These are phyloP conservation scores for Plumapathes pennacea DNA, from an alignment of 92 coral and sea anemone genomes.

Conservation along the genomic window DNA sequence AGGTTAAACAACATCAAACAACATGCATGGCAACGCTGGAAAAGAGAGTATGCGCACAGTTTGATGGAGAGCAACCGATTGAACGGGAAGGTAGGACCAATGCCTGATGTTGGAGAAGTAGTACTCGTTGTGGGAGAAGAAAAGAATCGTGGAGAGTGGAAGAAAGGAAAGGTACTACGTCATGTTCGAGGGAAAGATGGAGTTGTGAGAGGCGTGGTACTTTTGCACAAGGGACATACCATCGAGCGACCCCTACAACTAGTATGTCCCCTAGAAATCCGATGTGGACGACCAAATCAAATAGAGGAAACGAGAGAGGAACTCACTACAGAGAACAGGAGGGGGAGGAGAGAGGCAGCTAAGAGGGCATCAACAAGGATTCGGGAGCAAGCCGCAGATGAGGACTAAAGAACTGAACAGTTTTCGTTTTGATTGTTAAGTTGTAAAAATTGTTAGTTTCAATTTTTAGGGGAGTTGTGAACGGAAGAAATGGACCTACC, in stretches of 20 bases:
- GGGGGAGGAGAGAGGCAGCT: too few relatives aligned
- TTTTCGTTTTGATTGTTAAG: too few relatives aligned
- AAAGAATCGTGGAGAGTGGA: constrained; percentile 18
- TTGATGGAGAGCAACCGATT: constrained; percentile 15
- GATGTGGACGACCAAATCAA: too few relatives aligned
- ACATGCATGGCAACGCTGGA: constrained; percentile 9
- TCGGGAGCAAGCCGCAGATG: too few relatives aligned
- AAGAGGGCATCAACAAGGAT: too few relatives aligned
- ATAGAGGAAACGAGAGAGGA: too few relatives aligned
- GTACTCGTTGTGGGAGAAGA: constrained; percentile 40
- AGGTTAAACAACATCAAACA: constrained; percentile 14
- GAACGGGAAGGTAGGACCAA: constrained; percentile 7
- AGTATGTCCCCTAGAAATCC: constrained; percentile 29
- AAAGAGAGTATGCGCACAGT: constrained; percentile 11
- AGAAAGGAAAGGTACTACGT: constrained; percentile 26
- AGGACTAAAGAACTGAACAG: too few relatives aligned
- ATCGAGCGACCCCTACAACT: constrained; percentile 30
- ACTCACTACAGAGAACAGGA: too few relatives aligned
- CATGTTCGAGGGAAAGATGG: constrained; percentile 44
- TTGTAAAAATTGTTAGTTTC: too few relatives aligned
- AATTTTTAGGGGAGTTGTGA: too few relatives aligned
- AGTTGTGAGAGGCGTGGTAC: constrained; percentile 14
- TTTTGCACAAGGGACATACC: constrained; percentile 43
- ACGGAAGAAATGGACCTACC: too few relatives aligned
- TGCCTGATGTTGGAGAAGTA: constrained; percentile 40